Evolutionary conservation across 2,888 invertebrate species (phyloP).

Genomic region (Microchrysa polita): DNA sequence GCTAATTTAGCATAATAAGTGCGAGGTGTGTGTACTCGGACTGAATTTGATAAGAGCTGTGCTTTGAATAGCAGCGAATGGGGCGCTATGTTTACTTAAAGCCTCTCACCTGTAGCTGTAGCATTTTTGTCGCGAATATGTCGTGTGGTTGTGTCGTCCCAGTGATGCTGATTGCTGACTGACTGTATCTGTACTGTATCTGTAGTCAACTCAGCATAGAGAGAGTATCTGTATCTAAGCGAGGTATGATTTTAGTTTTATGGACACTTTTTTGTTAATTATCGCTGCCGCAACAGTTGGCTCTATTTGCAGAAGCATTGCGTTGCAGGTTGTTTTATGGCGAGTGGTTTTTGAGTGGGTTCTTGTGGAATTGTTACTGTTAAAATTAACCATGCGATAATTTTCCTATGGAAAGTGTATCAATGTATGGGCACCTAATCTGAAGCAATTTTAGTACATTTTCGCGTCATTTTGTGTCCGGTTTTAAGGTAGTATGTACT

Average conservation of each 20-base stretch:
- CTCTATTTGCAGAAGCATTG: conserved; percentile 15
- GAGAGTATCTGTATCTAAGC: background rate
- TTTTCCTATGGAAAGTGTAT: too few relatives aligned
- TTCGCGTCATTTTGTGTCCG: too few relatives aligned
- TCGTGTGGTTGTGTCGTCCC: too few relatives aligned
- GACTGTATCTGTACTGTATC: background rate
- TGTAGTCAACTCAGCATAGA: conserved; percentile 9
- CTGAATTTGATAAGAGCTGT: conserved; percentile 21
- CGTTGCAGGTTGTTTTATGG: background rate
- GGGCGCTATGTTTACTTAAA: conserved; percentile 8
- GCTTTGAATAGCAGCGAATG: background rate
- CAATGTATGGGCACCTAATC: too few relatives aligned
- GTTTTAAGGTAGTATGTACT: too few relatives aligned
- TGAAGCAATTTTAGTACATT: too few relatives aligned
- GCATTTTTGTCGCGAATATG: background rate
- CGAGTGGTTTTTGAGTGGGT: too few relatives aligned
- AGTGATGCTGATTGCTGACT: too few relatives aligned
- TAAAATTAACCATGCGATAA: too few relatives aligned
- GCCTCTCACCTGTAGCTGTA: conserved; percentile 33
- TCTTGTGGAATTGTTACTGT: too few relatives aligned
- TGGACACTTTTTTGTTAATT: conserved; percentile 23
- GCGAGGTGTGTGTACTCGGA: background rate
- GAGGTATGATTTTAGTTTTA: too few relatives aligned
- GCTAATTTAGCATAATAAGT: conserved; percentile 5
- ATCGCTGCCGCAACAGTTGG: conserved; percentile 32